These are phyloP conservation scores for Campylomormyrus tamandua DNA, from an alignment of 2,113 vertebrate species.

Conservation along the genomic window DNA sequence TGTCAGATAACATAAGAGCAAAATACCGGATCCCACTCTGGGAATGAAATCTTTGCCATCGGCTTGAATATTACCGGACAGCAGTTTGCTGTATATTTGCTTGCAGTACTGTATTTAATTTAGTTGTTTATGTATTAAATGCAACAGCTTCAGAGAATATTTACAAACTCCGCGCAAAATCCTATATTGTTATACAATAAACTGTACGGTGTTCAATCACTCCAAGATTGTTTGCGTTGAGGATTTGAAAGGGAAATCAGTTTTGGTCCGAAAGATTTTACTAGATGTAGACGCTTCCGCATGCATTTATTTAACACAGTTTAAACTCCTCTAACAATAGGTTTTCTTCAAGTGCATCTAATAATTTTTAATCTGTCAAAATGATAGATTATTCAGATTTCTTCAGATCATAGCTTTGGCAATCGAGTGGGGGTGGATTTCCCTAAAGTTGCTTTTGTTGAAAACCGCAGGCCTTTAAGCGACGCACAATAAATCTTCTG, in stretches of 20 bases:
- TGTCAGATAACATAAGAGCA: not conserved
- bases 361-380: slow-evolving; percentile 56
- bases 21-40: not conserved
- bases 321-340: slow-evolving; percentile 49
- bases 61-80: not conserved
- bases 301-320: slow-evolving; percentile 47
- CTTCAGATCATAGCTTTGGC: slow-evolving; percentile 50
- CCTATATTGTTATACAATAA: not conserved
- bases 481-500: slow-evolving; percentile 56
- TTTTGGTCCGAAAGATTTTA: slow-evolving; percentile 41
- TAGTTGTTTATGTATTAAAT: not conserved
- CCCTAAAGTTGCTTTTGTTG: slow-evolving; percentile 13
- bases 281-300: slow-evolving; percentile 50
- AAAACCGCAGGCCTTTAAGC: slow-evolving; percentile 35
- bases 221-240: not conserved
- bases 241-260: not conserved
- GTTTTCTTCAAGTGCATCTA: slow-evolving; percentile 52
- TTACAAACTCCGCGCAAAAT: not conserved
- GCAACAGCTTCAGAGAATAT: not conserved
- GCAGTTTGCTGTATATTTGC: not conserved
- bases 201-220: not conserved
- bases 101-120: not conserved
- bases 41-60: not conserved
- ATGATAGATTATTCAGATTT: slow-evolving; percentile 61
- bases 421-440: slow-evolving; percentile 30